Percentiles rank a stretch among this genome's conserved stretches.
These are phyloP conservation scores for Danio tinwini DNA, from an alignment of 2,797 vertebrate species.

Conservation along the genomic window DNA sequence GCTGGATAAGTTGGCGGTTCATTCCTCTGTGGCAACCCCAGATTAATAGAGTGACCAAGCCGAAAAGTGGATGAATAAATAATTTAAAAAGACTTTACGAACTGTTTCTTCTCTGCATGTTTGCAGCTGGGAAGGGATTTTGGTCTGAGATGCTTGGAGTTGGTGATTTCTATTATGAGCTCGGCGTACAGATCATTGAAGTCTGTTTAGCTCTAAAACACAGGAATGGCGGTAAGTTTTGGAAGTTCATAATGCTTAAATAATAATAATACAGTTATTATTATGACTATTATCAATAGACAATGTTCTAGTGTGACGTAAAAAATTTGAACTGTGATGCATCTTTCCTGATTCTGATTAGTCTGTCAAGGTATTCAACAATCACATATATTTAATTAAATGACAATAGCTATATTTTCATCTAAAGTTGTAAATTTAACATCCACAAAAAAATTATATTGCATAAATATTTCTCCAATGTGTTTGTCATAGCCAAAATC, in stretches of 20 bases:
- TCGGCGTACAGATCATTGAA: constrained; percentile 97
- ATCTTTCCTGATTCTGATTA: not conserved
- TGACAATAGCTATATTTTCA: too few species aligned
- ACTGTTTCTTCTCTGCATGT: not conserved
- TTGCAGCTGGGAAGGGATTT: constrained; percentile 94
- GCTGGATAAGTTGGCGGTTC: too few species aligned
- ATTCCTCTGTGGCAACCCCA: too few species aligned
- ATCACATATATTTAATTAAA: not conserved
- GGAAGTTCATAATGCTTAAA: not conserved
- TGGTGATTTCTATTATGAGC: constrained; percentile 97
- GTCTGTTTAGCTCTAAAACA: constrained; percentile 96
- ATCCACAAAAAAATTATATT: too few species aligned
- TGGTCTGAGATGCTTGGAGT: constrained; percentile 99
- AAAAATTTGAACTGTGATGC: not conserved
- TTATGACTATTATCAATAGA: not conserved
- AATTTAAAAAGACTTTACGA: too few species aligned
- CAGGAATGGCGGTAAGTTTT: constrained; percentile 90
- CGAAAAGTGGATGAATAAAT: too few species aligned
- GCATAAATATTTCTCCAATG: too few species aligned
- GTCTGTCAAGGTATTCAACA: not conserved
- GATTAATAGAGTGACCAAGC: too few species aligned
- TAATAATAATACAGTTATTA: not conserved
- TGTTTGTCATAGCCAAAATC: too few species aligned
- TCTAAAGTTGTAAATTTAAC: too few species aligned
- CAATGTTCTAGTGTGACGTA: not conserved